Base-by-base conservation (phyloP, 2,888 invertebrate species). In the Phengaris alcon region DNA sequence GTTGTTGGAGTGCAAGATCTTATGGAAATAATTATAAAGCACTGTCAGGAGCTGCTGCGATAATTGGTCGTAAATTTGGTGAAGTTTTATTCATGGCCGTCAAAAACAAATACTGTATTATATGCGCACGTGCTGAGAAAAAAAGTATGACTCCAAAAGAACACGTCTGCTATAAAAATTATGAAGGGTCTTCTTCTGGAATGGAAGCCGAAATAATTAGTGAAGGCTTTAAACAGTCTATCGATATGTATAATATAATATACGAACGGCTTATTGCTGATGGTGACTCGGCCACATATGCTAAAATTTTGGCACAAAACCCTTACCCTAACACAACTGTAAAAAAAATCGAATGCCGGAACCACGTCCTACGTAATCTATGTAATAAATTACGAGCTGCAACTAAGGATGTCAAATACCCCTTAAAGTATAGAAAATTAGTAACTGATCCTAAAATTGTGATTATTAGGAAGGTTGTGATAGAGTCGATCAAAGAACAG, bases 1-100 rank as follows among this genome's bases (percentile, higher is more conserved):
- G 77, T 7, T 75, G 75, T 9, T 80, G 79, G 79, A 78, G 77
- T 69, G 52, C 77, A n/a, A 74, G 79, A 74, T 78, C 76, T 12
- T 77, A 77, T 46, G 76, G 77, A 0, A 22, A n/a, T 7, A 79
- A 74, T 51, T 57, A 75, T 13, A 69, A 54, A n/a, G 69, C 75
- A 10, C 6, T 52, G 12, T 72, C 54, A 13, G 75, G 70, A n/a
- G 69, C 70, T n/a, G 75, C 74, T 13, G 68, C 68, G 8, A 74
- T 68, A 12, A 52, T 74, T 8, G 68, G 74, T n/a, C 59, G 74
- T 52, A 75, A n/a, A 48, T 46, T 13, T 35, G 70, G 55, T 35
- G 52, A 35, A 46, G 55, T 46, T 9, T 75, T 73, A 13, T 73
- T 52, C 13, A 12, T 73, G 6, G 72, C 6, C 35, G 76, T 77